Base-by-base conservation (phyloP, 1,140 invertebrate genomes). In the Archivesica marissinica region DNA sequence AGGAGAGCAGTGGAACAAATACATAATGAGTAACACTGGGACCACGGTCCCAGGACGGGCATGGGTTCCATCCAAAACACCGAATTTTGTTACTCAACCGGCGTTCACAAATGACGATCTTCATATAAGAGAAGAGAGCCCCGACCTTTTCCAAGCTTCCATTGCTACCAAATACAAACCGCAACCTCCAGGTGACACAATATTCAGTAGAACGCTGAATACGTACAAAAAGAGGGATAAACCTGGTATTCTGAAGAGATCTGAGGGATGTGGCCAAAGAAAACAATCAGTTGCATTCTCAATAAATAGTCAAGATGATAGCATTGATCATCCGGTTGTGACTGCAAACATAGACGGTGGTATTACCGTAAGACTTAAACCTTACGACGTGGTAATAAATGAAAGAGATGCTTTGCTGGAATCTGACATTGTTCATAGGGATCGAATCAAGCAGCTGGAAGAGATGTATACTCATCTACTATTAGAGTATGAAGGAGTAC, bases 371-470 rank as follows among this genome's bases (percentile, higher is more conserved):
- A 38, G n/a, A 50, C 59, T 39, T 28, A 82, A 82, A 50, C 25
- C 70, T 23, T 83, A 83, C 30, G 68, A 83, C 47, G 54, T 83
- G 6, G 20, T 83, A 23, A 23, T 75, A 38, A 39, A 68, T 35
- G 80, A 83, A 50, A 74, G 80, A 83, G 80, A 83, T 33, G 80
- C 74, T 75, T 52, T 83, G 3, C 56, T 83, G 7, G 80, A 83
- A 64, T 33, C 64, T 9, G 80, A 83, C 33, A 6, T 33, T 35
- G 80, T 30, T 11, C 75, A 61, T 35, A 83, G 75, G 64, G n/a
- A 70, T 4, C 50, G 80, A 9, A 74, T 83, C 20, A 70, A 83
- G 35, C 50, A 83, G 25, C 25, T 83, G 23, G 80, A 83, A 50
- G 75, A 83, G 47, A 70, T 75, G 35, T 33, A 70, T 33, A 41